Evolutionary conservation across 2,113 vertebrate genomes (phyloP).

Genomic region (Siniperca knerii): DNA sequence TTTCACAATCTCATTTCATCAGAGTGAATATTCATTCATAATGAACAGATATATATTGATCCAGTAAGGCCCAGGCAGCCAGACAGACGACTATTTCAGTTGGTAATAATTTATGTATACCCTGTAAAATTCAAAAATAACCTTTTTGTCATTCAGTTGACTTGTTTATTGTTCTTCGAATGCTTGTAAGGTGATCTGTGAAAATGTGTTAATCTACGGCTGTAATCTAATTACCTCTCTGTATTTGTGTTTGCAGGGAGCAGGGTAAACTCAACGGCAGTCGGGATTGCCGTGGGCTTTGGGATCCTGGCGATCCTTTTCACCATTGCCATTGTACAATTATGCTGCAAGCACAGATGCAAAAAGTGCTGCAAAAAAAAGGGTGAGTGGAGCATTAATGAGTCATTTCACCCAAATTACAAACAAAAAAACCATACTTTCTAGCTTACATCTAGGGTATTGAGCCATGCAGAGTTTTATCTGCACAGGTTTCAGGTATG

Average conservation of each 20-base stretch:
- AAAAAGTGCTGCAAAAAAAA: constrained; percentile 79
- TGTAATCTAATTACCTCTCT: background rate
- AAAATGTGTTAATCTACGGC: background rate
- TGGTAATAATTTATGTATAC: constrained; percentile 5
- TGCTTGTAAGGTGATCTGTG: background rate
- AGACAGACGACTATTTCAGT: background rate
- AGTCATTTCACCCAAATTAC: background rate
- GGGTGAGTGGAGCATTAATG: constrained; percentile 44
- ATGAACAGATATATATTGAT: constrained; percentile 34
- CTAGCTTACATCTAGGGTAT: background rate
- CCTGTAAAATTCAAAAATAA: background rate
- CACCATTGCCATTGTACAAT: constrained; percentile 71
- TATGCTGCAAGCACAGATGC: constrained; percentile 78
- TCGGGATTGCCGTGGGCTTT: constrained; percentile 78
- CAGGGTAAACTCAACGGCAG: constrained; percentile 58
- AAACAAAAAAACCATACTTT: background rate
- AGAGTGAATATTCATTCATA: constrained; percentile 34
- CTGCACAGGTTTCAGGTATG: background rate
- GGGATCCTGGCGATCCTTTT: constrained; percentile 75
- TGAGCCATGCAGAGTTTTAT: background rate
- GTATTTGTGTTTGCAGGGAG: constrained; percentile 61
- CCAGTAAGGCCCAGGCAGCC: background rate
- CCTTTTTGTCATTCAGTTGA: background rate
- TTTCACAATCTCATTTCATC: constrained; percentile 42
- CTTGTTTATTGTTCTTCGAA: constrained; percentile 2